phyloP scores from a whole-genome alignment of 2,113 vertebrate species.

The Hemichromis elongatus region DNA sequence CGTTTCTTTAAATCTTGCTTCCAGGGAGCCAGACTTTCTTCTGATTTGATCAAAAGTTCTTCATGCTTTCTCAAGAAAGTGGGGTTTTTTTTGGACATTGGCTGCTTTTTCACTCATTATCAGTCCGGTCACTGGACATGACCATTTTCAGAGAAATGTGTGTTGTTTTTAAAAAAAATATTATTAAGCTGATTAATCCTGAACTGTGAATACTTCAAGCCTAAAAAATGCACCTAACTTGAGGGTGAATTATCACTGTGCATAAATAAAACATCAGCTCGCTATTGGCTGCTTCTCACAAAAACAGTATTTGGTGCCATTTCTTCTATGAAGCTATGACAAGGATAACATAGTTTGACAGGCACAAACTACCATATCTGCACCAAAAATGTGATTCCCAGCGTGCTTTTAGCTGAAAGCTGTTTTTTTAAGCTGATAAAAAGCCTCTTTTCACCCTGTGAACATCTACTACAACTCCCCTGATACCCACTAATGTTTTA shows the following conservation, averaged over 20 bases:
- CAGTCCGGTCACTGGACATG: rapidly evolving
- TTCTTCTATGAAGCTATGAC: background rate
- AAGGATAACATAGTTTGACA: rapidly evolving
- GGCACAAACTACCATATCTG: background rate
- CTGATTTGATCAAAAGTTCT: background rate
- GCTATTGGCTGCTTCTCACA: rapidly evolving
- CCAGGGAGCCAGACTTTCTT: background rate
- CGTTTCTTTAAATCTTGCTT: background rate
- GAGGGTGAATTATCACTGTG: rapidly evolving
- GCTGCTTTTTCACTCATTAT: background rate
- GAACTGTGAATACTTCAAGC: background rate
- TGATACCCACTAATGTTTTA: rapidly evolving
- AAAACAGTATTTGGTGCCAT: background rate
- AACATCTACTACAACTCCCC: background rate
- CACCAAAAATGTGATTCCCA: background rate
- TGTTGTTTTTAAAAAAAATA: background rate
- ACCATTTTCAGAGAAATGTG: background rate
- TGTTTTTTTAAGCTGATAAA: background rate
- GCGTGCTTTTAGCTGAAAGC: background rate
- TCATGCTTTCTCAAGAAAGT: background rate
- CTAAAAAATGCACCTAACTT: rapidly evolving
- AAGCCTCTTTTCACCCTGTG: rapidly evolving
- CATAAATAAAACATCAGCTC: background rate
- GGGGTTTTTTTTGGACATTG: background rate
- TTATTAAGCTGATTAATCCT: background rate